Conservation (phyloP, 2,888 invertebrate genomes). For the Spodoptera exigua region DNA sequence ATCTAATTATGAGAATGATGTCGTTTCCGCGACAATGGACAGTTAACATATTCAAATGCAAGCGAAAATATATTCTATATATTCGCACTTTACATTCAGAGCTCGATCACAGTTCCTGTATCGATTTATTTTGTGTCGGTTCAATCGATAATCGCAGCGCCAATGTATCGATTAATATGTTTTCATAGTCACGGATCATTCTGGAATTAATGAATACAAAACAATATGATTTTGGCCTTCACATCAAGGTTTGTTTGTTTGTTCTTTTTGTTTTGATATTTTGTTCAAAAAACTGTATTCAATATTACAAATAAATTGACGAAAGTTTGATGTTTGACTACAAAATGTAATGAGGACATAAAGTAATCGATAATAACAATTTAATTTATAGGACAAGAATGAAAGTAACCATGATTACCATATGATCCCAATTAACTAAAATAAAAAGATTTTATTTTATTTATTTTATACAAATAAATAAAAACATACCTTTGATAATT, state of each 20-base stretch:
- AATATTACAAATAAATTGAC: too few relatives aligned
- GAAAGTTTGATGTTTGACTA: too few relatives aligned
- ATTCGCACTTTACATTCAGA: conserved; percentile 36
- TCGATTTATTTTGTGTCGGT: conserved; percentile 30
- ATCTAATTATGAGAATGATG: conserved; percentile 26
- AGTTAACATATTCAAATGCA: conserved; percentile 43
- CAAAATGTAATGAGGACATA: too few relatives aligned
- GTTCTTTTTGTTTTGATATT: not conserved
- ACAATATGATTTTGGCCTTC: not conserved
- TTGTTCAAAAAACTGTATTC: too few relatives aligned
- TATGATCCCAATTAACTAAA: too few relatives aligned
- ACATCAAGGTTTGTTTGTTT: conserved; percentile 6
- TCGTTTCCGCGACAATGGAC: conserved; percentile 29
- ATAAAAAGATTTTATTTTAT: too few relatives aligned
- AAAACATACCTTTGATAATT: too few relatives aligned
- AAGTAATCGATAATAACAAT: too few relatives aligned
- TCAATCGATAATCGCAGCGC: conserved; percentile 13
- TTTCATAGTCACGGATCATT: conserved; percentile 10
- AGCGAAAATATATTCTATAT: conserved; percentile 28
- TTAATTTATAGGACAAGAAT: too few relatives aligned
- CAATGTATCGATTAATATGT: conserved; percentile 7
- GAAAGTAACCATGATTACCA: too few relatives aligned
- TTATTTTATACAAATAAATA: too few relatives aligned
- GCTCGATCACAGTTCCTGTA: conserved; percentile 20
- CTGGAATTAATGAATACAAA: not conserved